Base-by-base conservation (phyloP, 2,113 vertebrate genomes). In the Neotoma lepida region DNA sequence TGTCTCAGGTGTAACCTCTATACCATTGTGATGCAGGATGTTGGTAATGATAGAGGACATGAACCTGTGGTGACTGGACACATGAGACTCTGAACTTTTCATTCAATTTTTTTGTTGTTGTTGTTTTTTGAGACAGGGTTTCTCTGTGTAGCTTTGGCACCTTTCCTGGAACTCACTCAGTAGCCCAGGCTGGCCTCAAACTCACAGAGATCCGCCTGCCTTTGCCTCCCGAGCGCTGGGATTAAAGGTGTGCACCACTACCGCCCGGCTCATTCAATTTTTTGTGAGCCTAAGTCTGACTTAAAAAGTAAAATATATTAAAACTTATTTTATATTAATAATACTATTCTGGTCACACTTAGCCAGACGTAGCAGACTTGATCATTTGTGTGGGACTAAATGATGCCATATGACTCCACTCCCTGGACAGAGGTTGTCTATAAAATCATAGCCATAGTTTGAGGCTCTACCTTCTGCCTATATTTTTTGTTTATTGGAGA, bases 61-160 rank as follows among this genome's bases (percentile, higher is more conserved):
- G 49, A 7, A 0, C 9, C 2, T 80, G 5, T 66, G 71, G 22
- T 56, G 35, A 88, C 41, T 49, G 58, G 9, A 8, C 10, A 12
- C 13, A 24, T 73, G 49, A 76, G 39, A 76, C 49, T 80, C 28
- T 39, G 30, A 54, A 63, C 41, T 85, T 90, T 88, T 28, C 74
- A 35, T n/a, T 85, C 44, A 81, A 13, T 88, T 91, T 87, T 85
- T 39, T 92, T n/a, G n/a, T n/a, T n/a, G n/a, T n/a, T n/a, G n/a
- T n/a, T n/a, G n/a, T n/a, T n/a, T n/a, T n/a, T n/a, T n/a, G n/a
- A n/a, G n/a, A n/a, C n/a, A n/a, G n/a, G n/a, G n/a, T n/a, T n/a
- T n/a, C n/a, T n/a, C n/a, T n/a, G n/a, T n/a, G n/a, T n/a, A n/a
- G n/a, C n/a, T n/a, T n/a, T n/a, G n/a, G n/a, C n/a, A n/a, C n/a